Percentiles rank a stretch among this genome's conserved stretches.
Conservation (phyloP, 2,888 invertebrate genomes). For the Dryococelus australis region DNA sequence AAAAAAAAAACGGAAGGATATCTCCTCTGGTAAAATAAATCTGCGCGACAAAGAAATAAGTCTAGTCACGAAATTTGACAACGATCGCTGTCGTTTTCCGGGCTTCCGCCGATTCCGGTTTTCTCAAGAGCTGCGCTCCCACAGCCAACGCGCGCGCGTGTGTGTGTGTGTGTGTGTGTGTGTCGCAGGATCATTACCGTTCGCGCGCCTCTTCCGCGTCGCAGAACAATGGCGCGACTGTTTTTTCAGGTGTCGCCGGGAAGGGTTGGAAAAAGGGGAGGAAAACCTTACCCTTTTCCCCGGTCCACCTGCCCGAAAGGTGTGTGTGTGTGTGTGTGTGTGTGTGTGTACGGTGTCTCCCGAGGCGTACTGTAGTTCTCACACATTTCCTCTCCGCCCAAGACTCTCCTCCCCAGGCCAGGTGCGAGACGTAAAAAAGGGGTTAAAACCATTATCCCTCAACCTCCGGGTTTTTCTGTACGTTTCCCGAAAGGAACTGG, state of each 20-base stretch:
- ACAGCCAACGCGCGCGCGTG: not conserved
- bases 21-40: too few species aligned
- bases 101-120: too few species aligned
- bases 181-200: not conserved
- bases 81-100: too few species aligned
- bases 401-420: not conserved
- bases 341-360: not conserved
- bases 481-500: not conserved
- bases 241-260: not conserved
- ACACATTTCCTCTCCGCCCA: not conserved
- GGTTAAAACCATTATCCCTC: slow-evolving; percentile 2
- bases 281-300: not conserved
- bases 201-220: not conserved
- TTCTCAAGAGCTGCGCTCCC: too few species aligned
- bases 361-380: not conserved
- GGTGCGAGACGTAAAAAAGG: not conserved
- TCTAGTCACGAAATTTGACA: too few species aligned
- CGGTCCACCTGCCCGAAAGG: not conserved
- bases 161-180: not conserved
- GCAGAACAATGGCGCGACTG: not conserved
- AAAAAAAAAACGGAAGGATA: too few species aligned
- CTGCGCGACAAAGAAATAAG: too few species aligned
- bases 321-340: too few species aligned
- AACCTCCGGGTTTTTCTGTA: not conserved
- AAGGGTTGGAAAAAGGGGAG: not conserved